Evolutionary conservation across 1,140 invertebrate species (phyloP).

Genomic region (Macrostomum lignano): DNA sequence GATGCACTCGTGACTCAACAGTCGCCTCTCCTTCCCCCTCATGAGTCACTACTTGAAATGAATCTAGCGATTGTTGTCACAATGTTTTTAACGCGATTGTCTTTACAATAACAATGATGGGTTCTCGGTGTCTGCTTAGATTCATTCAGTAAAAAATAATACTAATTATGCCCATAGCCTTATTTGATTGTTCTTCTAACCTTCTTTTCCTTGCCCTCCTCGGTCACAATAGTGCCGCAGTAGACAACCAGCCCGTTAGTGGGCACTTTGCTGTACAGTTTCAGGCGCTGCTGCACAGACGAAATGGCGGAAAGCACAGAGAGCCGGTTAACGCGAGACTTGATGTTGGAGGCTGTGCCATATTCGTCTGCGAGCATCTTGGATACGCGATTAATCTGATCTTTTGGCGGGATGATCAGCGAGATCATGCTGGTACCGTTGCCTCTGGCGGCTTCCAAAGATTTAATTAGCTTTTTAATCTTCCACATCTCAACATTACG

Average conservation of each 20-base stretch:
- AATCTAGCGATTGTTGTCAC: too few species aligned
- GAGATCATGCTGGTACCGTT: conserved; percentile 99
- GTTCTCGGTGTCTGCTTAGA: too few species aligned
- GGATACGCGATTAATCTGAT: conserved; percentile 89
- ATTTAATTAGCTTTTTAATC: conserved; percentile 98
- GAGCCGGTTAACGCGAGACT: conserved; percentile 83
- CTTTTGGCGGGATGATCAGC: conserved; percentile 92
- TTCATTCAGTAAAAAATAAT: too few species aligned
- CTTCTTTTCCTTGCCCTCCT: conserved; percentile 99
- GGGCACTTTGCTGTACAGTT: conserved; percentile 69
- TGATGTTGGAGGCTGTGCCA: conserved; percentile 97
- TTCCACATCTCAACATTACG: conserved; percentile 99
- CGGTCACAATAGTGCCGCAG: conserved; percentile 98
- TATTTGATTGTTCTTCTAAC: too few species aligned
- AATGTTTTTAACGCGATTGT: too few species aligned
- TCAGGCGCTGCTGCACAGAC: conserved; percentile 90
- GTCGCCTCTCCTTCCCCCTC: too few species aligned
- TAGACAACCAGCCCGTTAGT: conserved; percentile 96
- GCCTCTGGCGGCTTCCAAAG: conserved; percentile 91
- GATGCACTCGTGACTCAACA: too few species aligned
- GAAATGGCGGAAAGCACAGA: conserved; percentile 96
- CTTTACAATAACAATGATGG: too few species aligned
- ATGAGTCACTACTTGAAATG: too few species aligned
- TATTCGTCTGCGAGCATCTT: conserved; percentile 99
- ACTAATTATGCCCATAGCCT: too few species aligned